A percentile compares a stretch with the other conserved stretches of the same genome.
phyloP scores from a whole-genome alignment of 2,797 vertebrate species.

The Spondyliosoma cantharus region DNA sequence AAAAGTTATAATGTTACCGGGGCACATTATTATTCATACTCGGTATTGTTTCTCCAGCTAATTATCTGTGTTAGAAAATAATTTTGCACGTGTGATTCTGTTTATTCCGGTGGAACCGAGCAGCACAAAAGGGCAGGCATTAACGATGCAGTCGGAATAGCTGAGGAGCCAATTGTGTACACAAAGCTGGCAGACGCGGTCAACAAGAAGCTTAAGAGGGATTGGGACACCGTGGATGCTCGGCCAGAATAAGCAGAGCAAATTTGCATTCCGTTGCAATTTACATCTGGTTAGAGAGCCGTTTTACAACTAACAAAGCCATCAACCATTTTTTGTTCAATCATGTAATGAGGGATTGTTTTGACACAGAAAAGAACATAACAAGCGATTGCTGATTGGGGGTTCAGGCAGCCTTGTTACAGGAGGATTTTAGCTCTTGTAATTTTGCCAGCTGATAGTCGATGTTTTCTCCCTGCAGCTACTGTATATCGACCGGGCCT shows the following conservation, averaged over 20 bases:
- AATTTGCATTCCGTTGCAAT: conserved; percentile 81
- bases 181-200: conserved; percentile 80
- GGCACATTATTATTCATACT: conserved; percentile 83
- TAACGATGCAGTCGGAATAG: conserved; percentile 80
- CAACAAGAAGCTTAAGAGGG: conserved; percentile 82
- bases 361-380: conserved; percentile 65
- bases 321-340: conserved; percentile 71
- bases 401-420: conserved; percentile 68
- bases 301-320: conserved; percentile 73
- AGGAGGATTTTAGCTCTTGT: conserved; percentile 48
- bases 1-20: conserved; percentile 81
- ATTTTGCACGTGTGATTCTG: conserved; percentile 80
- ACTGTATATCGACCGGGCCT: conserved; percentile 56
- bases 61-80: conserved; percentile 82
- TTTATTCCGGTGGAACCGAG: conserved; percentile 82
- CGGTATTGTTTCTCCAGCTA: conserved; percentile 82
- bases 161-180: conserved; percentile 81
- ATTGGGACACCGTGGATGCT: conserved; percentile 73
- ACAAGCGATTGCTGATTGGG: conserved; percentile 66
- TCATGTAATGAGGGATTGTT: conserved; percentile 77
- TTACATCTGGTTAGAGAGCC: conserved; percentile 76
- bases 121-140: conserved; percentile 81
- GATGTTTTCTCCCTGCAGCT: conserved; percentile 58
- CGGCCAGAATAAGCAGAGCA: conserved; percentile 66
- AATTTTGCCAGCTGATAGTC: conserved; percentile 61